phyloP scores from a whole-genome alignment of 1,140 invertebrate species.

The Nasonia longicornis region DNA sequence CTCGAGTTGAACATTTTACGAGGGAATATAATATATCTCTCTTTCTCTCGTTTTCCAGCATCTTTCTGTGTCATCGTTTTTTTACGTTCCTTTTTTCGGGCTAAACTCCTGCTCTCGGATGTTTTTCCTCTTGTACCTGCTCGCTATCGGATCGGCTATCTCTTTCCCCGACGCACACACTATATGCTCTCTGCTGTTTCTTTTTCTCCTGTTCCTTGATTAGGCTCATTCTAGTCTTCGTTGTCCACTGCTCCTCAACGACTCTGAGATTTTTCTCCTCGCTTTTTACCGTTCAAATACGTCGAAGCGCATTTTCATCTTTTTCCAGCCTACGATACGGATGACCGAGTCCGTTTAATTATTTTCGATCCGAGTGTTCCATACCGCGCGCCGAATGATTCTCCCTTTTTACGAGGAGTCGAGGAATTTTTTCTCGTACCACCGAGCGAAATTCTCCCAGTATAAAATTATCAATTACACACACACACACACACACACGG shows the following conservation, averaged over 20 bases:
- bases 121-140: conserved; percentile 22
- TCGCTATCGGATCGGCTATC: background rate
- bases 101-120: background rate
- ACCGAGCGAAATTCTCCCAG: too few relatives aligned
- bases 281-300: background rate
- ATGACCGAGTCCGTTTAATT: conserved; percentile 22
- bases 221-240: background rate
- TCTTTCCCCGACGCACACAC: background rate
- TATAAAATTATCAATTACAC: too few relatives aligned
- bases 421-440: too few relatives aligned
- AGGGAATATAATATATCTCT: background rate
- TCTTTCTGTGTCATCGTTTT: conserved; percentile 3
- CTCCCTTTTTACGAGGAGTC: too few relatives aligned
- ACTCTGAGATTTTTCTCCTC: conserved; percentile 5
- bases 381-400: background rate
- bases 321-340: background rate
- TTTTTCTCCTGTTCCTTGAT: conserved; percentile 24
- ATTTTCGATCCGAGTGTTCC: background rate
- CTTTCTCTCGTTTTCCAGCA: background rate
- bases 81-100: background rate
- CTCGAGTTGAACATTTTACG: background rate
- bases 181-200: background rate
- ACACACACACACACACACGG: too few relatives aligned
- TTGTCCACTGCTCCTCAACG: background rate
- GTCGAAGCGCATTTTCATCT: background rate